Base-by-base conservation (phyloP, 2,888 invertebrate species). In the Coenonympha arcania region DNA sequence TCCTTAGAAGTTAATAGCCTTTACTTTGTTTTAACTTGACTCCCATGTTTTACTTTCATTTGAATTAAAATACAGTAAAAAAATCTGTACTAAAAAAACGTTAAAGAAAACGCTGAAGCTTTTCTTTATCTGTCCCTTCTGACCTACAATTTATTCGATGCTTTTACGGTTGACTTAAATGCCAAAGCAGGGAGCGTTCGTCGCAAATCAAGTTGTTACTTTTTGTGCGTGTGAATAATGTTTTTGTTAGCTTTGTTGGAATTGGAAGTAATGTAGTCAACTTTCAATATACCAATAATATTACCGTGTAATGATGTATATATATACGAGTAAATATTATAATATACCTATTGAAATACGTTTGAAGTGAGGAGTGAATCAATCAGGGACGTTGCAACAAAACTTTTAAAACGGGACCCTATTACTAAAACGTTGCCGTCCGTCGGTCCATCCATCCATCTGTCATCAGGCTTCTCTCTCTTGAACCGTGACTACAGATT, bases 91-190 rank as follows among this genome's bases (percentile, higher is more conserved):
- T 60, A 71, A 79, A 80, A n/a, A 75, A 77, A 78, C 69, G 76
- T 70, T 66, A 75, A 74, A 73, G 69, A 71, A 74, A 79, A 76
- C 74, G 66, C 68, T 61, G 63, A 65, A 68, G 70, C 72, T 69
- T 66, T 73, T 71, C 68, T 83, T 84, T 83, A 83, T 85, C 79
- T 83, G 80, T 84, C 83, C 84, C 82, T 80, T 79, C 78, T 80
- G 84, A 83, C 84, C 81, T 79, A 84, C 82, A 82, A 83, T 84
- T 83, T 81, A 83, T 82, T 81, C 78, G 76, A 77, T 79, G 79
- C 75, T 79, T 83, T 83, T 77, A 81, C 82, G 82, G 76, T 79
- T 79, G 81, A 82, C 76, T 82, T 76, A 83, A 83, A 83, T 75
- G 80, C 79, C 80, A 81, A 83, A 83, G 81, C 78, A 81, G 75